Conservation (phyloP, 2,113 vertebrate genomes). For the Bujurquina vittata region DNA sequence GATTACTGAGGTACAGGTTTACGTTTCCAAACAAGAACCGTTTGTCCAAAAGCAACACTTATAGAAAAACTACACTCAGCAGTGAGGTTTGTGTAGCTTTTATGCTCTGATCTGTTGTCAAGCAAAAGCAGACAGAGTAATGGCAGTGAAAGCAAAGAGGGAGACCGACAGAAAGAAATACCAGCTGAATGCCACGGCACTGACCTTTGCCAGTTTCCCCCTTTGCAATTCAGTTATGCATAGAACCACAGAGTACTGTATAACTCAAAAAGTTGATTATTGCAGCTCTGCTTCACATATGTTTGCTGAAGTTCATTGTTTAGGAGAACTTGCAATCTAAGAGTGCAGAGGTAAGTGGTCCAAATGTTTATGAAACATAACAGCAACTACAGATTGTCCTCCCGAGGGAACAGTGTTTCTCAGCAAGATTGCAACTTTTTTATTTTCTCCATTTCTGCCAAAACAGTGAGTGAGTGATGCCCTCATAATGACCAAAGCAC, state of each 20-base stretch:
- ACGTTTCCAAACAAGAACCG: conserved; percentile 39
- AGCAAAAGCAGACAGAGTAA: not conserved
- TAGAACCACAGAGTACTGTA: not conserved
- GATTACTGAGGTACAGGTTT: conserved; percentile 68
- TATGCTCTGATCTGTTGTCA: conserved; percentile 4
- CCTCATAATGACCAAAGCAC: conserved; percentile 40
- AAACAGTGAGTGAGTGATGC: conserved; percentile 10
- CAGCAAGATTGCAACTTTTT: not conserved
- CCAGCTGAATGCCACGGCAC: not conserved
- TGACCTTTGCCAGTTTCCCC: not conserved
- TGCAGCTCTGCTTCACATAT: conserved; percentile 36
- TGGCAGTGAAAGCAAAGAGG: conserved; percentile 18
- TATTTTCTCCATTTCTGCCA: conserved; percentile 31
- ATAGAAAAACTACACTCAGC: conserved; percentile 37
- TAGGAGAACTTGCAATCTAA: conserved; percentile 28
- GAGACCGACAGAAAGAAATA: conserved; percentile 5
- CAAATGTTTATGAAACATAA: conserved; percentile 23
- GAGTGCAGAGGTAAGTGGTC: conserved; percentile 51
- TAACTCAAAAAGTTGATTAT: conserved; percentile 14
- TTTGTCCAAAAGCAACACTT: conserved; percentile 24
- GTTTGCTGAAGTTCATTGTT: conserved; percentile 8
- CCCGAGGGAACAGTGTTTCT: conserved; percentile 2
- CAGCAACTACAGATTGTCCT: conserved; percentile 13
- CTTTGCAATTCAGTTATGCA: conserved; percentile 13
- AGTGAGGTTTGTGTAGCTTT: conserved; percentile 59